Evolutionary conservation across 1,140 invertebrate genomes (phyloP).

Genomic region (Muscidifurax raptorellus): DNA sequence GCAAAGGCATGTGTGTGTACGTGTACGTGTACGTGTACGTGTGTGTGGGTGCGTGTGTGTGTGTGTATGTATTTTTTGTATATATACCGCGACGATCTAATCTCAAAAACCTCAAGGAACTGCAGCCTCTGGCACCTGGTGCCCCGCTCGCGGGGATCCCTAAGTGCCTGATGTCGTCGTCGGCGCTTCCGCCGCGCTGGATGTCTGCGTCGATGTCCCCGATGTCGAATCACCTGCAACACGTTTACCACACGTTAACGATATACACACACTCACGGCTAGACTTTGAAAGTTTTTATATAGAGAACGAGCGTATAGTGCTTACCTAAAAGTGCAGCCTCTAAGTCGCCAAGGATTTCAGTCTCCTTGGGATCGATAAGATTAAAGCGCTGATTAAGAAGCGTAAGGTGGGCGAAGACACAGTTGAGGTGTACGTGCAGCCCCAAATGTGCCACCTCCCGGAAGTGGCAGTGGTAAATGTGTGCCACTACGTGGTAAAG

Average conservation of each 20-base stretch:
- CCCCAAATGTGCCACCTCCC: conserved; percentile 93
- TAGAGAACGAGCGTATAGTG: conserved; percentile 26
- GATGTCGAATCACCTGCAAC: conserved; percentile 66
- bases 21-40: neutral
- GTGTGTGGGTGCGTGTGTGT: neutral
- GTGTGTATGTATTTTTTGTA: neutral
- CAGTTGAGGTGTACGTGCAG: conserved; percentile 96
- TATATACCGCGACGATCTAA: conserved; percentile 57
- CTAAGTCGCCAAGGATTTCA: conserved; percentile 92
- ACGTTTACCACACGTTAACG: neutral
- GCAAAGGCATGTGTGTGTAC: conserved; percentile 27
- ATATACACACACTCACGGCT: neutral
- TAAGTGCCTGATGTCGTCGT: conserved; percentile 59
- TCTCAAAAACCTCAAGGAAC: conserved; percentile 69
- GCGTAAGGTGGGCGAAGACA: conserved; percentile 96
- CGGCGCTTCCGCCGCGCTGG: conserved; percentile 65
- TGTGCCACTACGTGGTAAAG: conserved; percentile 98
- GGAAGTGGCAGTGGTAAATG: conserved; percentile 98
- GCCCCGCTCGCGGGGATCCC: conserved; percentile 54
- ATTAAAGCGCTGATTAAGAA: conserved; percentile 93
- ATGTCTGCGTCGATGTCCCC: conserved; percentile 64
- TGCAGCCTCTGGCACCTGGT: conserved; percentile 63
- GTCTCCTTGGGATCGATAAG: conserved; percentile 97
- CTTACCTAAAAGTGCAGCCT: conserved; percentile 81
- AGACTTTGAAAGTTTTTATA: conserved; percentile 31